Evolutionary conservation across 2,797 vertebrate genomes (phyloP), one percentile per base, ranked within the genome.

Genomic region (Loris lydekkerianus): DNA sequence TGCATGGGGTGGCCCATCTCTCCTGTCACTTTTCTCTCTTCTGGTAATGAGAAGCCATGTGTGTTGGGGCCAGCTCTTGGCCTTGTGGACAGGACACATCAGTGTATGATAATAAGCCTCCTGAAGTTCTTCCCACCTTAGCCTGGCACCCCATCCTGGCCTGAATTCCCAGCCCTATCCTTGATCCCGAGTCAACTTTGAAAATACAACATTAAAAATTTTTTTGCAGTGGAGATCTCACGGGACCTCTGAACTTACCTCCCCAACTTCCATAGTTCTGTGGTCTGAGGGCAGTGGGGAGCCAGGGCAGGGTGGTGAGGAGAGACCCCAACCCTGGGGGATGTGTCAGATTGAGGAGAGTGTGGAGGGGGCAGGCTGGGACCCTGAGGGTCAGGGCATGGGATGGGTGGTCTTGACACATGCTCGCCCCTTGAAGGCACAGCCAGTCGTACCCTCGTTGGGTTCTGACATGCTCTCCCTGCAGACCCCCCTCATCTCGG

Each of bases 1-100:
- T 7, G 53, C 1, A 29, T 2, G 10, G 1, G 14, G 4, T 4
- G 17, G 23, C 40, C 15, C 4, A 9, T 10, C 20, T 46, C 25
- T 75, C n/a, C 46, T 27, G 56, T 34, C 31, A 4, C 18, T 34
- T 8, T 23, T 29, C 17, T 53, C 10, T 83, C 10, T 43, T 53
- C 40, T 89, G 56, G 5, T 65, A 2, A 8, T n/a, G 84, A 70
- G 49, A 53, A 1, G 17, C 77, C 34, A 3, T 10, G 58, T 49
- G 49, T 7, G 11, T 29, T 3, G 7, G 49, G 34, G 61, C 25
- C 40, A 21, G 46, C 27, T n/a, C 63, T 76, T 40, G 34, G 67
- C n/a, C 53, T 58, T 43, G 18, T 46, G 85, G 10, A 37, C 0
- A 0, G 84, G 69, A 17, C 18, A 27, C 13, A 46, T 8, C 0